Percentiles rank a stretch among this genome's conserved stretches.
Conservation (phyloP, 1,140 invertebrate species). For the Octopus bimaculoides region DNA sequence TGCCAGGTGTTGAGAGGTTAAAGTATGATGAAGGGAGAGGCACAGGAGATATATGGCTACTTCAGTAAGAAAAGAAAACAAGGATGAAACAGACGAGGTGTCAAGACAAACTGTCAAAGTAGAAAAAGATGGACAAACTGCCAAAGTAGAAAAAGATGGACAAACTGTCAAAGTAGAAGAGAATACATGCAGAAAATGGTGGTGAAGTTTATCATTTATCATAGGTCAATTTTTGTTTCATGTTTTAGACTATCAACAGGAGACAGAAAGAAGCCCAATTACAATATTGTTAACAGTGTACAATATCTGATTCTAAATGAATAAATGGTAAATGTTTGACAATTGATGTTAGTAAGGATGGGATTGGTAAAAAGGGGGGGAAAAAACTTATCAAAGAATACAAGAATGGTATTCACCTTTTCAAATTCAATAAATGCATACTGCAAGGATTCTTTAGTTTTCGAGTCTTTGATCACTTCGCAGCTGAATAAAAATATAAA, state of each 20-base stretch:
- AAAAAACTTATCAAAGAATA: not conserved
- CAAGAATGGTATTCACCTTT: conserved; percentile 62
- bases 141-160: not conserved
- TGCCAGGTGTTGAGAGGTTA: too few relatives aligned
- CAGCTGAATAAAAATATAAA: conserved; percentile 64
- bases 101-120: not conserved
- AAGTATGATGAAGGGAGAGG: too few relatives aligned
- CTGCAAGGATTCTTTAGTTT: conserved; percentile 91
- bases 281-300: not conserved
- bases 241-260: too few relatives aligned
- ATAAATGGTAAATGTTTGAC: not conserved
- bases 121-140: not conserved
- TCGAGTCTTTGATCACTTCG: conserved; percentile 95
- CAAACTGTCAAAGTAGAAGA: not conserved
- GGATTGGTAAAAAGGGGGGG: conserved; percentile 14
- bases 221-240: not conserved
- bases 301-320: not conserved
- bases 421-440: conserved; percentile 99
- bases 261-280: not conserved
- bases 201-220: not conserved
- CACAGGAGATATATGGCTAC: too few relatives aligned
- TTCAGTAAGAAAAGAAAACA: too few relatives aligned
- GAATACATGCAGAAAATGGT: not conserved
- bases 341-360: not conserved
- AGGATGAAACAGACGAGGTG: too few relatives aligned